Evolutionary conservation across 1,140 invertebrate species (phyloP), one percentile per base, ranked within the genome.

Genomic region (Matsumurasca onukii): DNA sequence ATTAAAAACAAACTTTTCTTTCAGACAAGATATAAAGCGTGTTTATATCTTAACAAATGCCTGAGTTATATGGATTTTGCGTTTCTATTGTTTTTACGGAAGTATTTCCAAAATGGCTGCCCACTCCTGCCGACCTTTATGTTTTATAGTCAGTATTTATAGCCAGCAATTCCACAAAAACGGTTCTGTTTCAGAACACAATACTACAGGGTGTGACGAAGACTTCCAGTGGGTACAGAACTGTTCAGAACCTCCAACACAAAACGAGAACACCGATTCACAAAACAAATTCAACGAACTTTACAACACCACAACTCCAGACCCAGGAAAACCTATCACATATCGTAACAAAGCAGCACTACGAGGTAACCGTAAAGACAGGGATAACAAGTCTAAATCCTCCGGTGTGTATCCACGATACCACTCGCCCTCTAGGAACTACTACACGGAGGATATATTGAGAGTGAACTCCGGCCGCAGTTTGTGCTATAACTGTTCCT

Each of bases 171-270:
- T n/a, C n/a, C n/a, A n/a, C n/a, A n/a, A n/a, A n/a, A n/a, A n/a
- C n/a, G n/a, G n/a, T n/a, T n/a, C 24, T 70, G 2, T 71, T 71
- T 24, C 49, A 73, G 72, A 73, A 24, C 59, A 65, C 13, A 67
- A 71, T 63, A 71, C 68, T 22, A 70, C 71, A 31, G 69, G 68
- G 34, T 73, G 72, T 66, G 66, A 70, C 57, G 71, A 73, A 22
- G 73, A 73, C 29, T 72, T 73, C 65, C 69, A 72, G 49, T 73
- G 73, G 73, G 65, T 73, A 3, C 66, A 65, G 49, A 71, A 70
- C 31, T 66, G 67, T 17, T 51, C 49, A 3, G 48, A 66, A 51
- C 31, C 62, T 1, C 24, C n/a, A 17, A 31, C 25, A n/a, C 22
- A 65, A 12, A 31, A 2, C 31, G 55, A 59, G 29, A 20, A 20